These are phyloP conservation scores for Hippopotamus amphibius DNA, from an alignment of 2,113 vertebrate genomes.

Conservation along the genomic window DNA sequence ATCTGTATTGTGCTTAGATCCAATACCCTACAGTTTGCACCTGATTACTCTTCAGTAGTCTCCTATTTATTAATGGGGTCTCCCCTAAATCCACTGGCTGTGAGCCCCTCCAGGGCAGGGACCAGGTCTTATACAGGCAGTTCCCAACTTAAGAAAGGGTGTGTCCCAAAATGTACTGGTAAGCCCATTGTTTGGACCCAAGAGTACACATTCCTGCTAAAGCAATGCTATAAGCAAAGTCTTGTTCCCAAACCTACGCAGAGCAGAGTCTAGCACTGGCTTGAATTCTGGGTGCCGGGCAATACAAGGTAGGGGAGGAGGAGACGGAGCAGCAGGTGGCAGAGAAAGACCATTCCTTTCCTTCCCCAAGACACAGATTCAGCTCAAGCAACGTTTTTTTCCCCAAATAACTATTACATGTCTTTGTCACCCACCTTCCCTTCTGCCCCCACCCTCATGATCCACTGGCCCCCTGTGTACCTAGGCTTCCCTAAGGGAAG, in stretches of 20 bases:
- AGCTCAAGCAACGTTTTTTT: background rate
- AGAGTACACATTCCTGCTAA: background rate
- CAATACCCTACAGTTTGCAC: background rate
- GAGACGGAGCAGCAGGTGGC: background rate
- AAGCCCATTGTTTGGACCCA: background rate
- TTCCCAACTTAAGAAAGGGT: background rate
- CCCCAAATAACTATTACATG: background rate
- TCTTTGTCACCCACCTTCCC: background rate
- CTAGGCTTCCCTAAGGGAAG: background rate
- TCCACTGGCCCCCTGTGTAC: background rate
- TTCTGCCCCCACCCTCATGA: background rate
- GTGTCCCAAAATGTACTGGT: background rate
- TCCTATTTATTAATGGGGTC: slow-evolving; percentile 27
- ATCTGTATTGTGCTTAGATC: background rate
- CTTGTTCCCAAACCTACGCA: background rate
- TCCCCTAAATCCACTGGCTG: background rate
- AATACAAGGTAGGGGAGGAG: background rate
- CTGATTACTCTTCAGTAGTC: slow-evolving; percentile 8
- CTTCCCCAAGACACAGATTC: background rate
- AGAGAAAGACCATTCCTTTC: slow-evolving; percentile 36
- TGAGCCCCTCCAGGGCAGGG: background rate
- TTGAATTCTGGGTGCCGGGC: background rate
- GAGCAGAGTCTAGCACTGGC: background rate
- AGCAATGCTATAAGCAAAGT: background rate
- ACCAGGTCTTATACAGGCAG: slow-evolving; percentile 1